Conservation (phyloP, 2,888 invertebrate species). For the Leptarthrus brevirostris region DNA sequence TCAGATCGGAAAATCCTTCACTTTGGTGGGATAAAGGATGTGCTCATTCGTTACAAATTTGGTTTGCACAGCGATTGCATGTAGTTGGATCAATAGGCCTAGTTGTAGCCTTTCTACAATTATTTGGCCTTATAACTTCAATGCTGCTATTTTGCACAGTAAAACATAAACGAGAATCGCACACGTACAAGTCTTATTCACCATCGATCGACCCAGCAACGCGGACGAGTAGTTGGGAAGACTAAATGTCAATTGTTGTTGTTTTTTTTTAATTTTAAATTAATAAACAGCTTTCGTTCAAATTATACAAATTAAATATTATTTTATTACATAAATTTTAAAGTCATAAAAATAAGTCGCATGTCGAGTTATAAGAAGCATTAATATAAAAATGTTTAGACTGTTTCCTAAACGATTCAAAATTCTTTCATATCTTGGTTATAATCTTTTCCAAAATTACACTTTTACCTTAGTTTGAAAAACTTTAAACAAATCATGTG, state of each 20-base stretch:
- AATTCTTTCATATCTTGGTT: no score
- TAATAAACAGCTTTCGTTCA: neutral
- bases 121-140: slow-evolving; percentile 80
- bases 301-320: no score
- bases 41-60: slow-evolving; percentile 78
- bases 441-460: no score
- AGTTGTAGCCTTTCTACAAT: slow-evolving; percentile 81
- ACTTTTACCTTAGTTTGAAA: no score
- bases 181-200: slow-evolving; percentile 77
- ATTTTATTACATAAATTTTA: no score
- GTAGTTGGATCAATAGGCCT: slow-evolving; percentile 83
- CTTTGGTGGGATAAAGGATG: slow-evolving; percentile 80
- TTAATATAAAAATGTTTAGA: no score
- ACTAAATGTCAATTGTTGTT: slow-evolving; percentile 52
- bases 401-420: no score
- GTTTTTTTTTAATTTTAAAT: slow-evolving; percentile 8
- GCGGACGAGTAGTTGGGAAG: slow-evolving; percentile 67
- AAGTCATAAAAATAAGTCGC: no score
- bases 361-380: no score
- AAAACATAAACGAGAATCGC: slow-evolving; percentile 74
- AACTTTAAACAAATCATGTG: no score
- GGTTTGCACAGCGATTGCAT: slow-evolving; percentile 81
- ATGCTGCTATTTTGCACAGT: slow-evolving; percentile 82
- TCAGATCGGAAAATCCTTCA: slow-evolving; percentile 68
- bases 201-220: slow-evolving; percentile 67